Evolutionary conservation across 1,140 invertebrate species (phyloP), one percentile per base, ranked within the genome.

Genomic region (Neuroterus valhalla): DNA sequence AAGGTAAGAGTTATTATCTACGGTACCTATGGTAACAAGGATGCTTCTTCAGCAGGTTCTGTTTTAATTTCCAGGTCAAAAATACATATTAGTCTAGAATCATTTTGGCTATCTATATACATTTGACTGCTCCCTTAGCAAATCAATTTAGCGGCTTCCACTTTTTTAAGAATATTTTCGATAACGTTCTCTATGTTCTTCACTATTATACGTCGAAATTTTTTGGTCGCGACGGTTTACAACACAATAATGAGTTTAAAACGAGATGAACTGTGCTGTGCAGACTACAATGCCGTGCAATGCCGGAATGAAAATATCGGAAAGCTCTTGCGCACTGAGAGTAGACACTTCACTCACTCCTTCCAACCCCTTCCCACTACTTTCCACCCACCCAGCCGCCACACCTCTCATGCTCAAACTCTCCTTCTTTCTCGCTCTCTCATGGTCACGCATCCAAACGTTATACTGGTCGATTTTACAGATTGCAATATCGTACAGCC

Each of bases 261-360:
- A 15, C 8, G 4, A n/a, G 17, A 5, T 48, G 2, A 17, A 8
- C 17, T 26, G n/a, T 31, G 26, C 26, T 5, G 14, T 15, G 31
- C 26, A 4, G 31, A 62, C 55, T 62, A 31, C 23, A 31, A 62
- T 62, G 26, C 26, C 23, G 21, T 62, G n/a, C 23, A 31, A 62
- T 62, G 26, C 26, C 23, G 21, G 23, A 31, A 55, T 62, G 55
- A 62, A 62, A 62, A 62, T 23, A 23, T 62, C 55, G 21, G 15
- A 62, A 62, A 62, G 55, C 26, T 62, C 55, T 26, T 62, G 55
- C 55, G 55, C 55, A 62, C 12, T 62, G 23, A 62, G 55, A 62
- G 12, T 23, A 62, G 55, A 62, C 55, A 62, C 55, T 62, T 23
- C 55, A 26, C 23, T 62, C 52, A 62, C n/a, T 62, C 52, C 21